phyloP scores from a whole-genome alignment of 2,797 vertebrate genomes.

The Percopsis omiscomaycus region DNA sequence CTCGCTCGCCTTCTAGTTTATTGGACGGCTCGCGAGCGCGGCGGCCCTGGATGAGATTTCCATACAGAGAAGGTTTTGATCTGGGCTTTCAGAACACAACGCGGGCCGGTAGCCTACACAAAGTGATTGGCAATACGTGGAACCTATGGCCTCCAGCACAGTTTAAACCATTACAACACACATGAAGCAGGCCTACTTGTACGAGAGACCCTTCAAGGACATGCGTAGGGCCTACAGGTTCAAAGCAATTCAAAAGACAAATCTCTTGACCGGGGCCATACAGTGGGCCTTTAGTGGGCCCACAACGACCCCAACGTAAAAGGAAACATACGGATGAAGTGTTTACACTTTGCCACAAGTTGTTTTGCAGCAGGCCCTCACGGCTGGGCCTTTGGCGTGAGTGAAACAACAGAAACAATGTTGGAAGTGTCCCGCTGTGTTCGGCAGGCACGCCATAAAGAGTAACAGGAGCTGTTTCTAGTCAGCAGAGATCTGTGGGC shows the following conservation, averaged over 20 bases:
- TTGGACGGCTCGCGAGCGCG: conserved; percentile 73
- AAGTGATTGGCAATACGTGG: not conserved
- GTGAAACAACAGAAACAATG: conserved; percentile 65
- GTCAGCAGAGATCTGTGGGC: conserved; percentile 77
- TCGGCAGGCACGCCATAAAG: conserved; percentile 46
- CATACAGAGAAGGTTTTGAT: conserved; percentile 90
- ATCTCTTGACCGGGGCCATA: not conserved
- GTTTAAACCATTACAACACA: not conserved
- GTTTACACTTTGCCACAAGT: conserved; percentile 49
- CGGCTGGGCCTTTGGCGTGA: conserved; percentile 44
- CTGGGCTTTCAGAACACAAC: conserved; percentile 56
- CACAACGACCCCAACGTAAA: not conserved
- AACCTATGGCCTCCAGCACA: no score
- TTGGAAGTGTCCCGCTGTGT: conserved; percentile 56
- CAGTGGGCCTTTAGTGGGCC: not conserved
- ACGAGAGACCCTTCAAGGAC: no score
- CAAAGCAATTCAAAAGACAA: no score
- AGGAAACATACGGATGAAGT: not conserved
- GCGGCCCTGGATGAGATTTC: conserved; percentile 67
- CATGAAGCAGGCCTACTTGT: no score
- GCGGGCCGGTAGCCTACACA: not conserved
- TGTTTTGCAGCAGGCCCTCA: conserved; percentile 15
- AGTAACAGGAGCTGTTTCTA: conserved; percentile 80
- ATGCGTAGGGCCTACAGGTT: no score
- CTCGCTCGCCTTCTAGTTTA: conserved; percentile 80